Percentiles rank a stretch among this genome's conserved stretches.
Conservation (phyloP, 2,797 vertebrate species). For the Diplodus sargus region DNA sequence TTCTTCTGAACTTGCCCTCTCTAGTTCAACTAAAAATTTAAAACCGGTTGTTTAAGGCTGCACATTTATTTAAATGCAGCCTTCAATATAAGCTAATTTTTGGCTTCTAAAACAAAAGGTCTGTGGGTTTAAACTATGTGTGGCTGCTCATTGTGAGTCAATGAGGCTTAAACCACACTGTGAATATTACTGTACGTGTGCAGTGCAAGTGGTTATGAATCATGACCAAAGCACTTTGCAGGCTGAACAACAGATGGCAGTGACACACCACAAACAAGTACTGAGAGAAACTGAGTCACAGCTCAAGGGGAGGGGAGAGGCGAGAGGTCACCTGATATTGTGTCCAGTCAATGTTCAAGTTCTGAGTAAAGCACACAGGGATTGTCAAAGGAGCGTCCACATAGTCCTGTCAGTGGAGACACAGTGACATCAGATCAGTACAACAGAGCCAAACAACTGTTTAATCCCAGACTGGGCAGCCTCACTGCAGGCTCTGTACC, state of each 20-base stretch:
- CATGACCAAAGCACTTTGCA: constrained; percentile 20
- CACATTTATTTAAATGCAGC: neutral
- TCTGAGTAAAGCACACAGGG: constrained; percentile 89
- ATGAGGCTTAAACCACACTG: neutral
- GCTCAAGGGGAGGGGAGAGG: neutral
- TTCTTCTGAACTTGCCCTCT: no score
- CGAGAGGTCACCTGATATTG: constrained; percentile 91
- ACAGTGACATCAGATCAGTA: constrained; percentile 5
- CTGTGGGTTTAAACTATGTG: neutral
- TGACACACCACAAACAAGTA: constrained; percentile 29
- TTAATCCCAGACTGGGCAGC: fast-evolving
- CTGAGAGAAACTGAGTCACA: neutral
- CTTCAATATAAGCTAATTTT: neutral
- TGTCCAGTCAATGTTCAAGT: constrained; percentile 96
- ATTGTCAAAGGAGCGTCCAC: constrained; percentile 97
- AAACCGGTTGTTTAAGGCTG: neutral
- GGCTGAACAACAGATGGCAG: constrained; percentile 60
- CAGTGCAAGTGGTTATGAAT: constrained; percentile 2
- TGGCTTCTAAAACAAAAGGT: neutral
- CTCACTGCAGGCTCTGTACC: constrained; percentile 77
- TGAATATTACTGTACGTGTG: neutral
- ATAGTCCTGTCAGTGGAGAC: constrained; percentile 86
- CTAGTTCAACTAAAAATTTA: neutral
- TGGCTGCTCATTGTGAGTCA: neutral
- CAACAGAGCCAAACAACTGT: neutral